Evolutionary conservation across 2,797 vertebrate species (phyloP).

Genomic region (Sebastes goodei): DNA sequence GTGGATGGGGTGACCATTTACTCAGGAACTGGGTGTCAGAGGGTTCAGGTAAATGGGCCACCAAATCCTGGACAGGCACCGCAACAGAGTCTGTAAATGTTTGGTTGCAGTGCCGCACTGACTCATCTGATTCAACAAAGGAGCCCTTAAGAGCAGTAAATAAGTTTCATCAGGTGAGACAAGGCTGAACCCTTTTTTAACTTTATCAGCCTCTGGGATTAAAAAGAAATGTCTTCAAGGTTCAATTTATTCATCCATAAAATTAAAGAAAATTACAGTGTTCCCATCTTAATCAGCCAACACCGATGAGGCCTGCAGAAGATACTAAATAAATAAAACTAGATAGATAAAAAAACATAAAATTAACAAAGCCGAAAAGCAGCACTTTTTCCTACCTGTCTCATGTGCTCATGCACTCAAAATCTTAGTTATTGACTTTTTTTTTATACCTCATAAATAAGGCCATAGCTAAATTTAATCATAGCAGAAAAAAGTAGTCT

Average conservation of each 20-base stretch:
- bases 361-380: not conserved
- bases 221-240: not conserved
- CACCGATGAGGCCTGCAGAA: not conserved
- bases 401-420: not conserved
- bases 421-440: not conserved
- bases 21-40: conserved; percentile 55
- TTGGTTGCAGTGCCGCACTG: conserved; percentile 29
- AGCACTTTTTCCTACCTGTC: not conserved
- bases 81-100: conserved; percentile 28
- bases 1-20: conserved; percentile 45
- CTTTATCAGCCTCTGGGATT: not conserved
- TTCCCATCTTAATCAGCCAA: not conserved
- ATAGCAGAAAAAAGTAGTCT: not conserved
- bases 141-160: conserved; percentile 20
- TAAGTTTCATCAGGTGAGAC: conserved; percentile 14
- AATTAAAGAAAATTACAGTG: not conserved
- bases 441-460: not conserved
- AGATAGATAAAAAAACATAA: not conserved
- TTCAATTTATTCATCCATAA: not conserved
- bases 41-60: conserved; percentile 58
- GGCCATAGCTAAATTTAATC: not conserved
- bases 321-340: not conserved
- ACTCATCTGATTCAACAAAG: conserved; percentile 41
- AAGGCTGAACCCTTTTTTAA: not conserved
- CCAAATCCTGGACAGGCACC: conserved; percentile 11